Base-by-base conservation (phyloP, 2,113 vertebrate species). In the Gobio gobio region DNA sequence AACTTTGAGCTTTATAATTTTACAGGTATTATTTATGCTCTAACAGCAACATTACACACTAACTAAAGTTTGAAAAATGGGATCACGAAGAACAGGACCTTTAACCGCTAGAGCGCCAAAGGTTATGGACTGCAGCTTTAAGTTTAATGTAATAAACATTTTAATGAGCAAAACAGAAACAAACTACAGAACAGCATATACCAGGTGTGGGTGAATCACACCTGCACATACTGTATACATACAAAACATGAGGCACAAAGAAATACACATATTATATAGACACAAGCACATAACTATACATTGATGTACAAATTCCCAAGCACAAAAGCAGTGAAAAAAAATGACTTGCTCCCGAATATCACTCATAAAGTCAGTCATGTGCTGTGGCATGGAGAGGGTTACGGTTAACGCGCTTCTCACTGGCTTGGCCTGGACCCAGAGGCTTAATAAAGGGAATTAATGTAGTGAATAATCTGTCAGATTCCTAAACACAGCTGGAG, bases 401-500 rank as follows among this genome's bases (percentile, higher is more conserved):
- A 94, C 93, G 93, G 92, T 91, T 94, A 92, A 89, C 90, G 90
- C 79, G 90, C 76, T 93, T 94, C 93, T 89, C 90, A 89, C 88
- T 90, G 88, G 92, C 90, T 92, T 94, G 92, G 92, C 92, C 89
- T 78, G 84, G 88, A 83, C 93, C 93, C 93, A 95, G 92, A 94
- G 92, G 93, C 87, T 95, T 94, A 94, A 94, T 95, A 95, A 94
- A 94, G 90, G 92, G 93, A 94, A 94, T 94, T 93, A 94, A 94
- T 94, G 93, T 93, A 94, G 93, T 93, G 93, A 92, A 93, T 92
- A 94, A 94, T 94, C 94, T 94, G 93, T 94, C 93, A 93, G 93
- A 95, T 95, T 95, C 92, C 93, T 93, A 94, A 95, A 95, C 95
- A 95, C 94, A 95, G 95, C 94, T 95, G 94, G 93, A 94, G 93